A percentile compares a stretch with the other conserved stretches of the same genome.
These are phyloP conservation scores for Cyanoliseus patagonus DNA, from an alignment of 2,113 vertebrate genomes.

Conservation along the genomic window DNA sequence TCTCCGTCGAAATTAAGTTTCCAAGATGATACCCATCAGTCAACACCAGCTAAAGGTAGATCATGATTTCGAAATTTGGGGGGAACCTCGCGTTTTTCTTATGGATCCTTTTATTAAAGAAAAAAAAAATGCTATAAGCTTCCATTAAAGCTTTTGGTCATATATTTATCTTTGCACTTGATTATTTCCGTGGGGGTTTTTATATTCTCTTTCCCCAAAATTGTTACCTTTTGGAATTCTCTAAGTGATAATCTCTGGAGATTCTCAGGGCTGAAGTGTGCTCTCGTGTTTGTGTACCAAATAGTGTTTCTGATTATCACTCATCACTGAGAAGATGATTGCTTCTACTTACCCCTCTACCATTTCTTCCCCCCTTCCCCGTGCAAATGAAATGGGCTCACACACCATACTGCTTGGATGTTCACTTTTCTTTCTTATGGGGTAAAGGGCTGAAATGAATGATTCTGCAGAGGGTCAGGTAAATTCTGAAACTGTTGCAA, in stretches of 20 bases:
- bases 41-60: slow-evolving; percentile 68
- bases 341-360: not conserved
- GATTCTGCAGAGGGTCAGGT: not conserved
- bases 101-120: not conserved
- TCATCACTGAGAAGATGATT: not conserved
- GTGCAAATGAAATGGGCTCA: not conserved
- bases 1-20: not conserved
- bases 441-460: not conserved
- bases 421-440: not conserved
- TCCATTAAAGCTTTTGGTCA: not conserved
- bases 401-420: not conserved
- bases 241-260: not conserved
- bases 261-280: not conserved
- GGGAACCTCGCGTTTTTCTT: not conserved
- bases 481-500: not conserved
- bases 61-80: not conserved
- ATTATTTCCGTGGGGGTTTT: not conserved
- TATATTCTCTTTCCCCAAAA: not conserved
- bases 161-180: not conserved
- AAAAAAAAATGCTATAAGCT: not conserved
- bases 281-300: not conserved
- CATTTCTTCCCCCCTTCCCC: not conserved
- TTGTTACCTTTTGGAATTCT: not conserved
- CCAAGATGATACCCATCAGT: slow-evolving; percentile 8
- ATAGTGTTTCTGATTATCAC: not conserved